phyloP scores from a whole-genome alignment of 2,113 vertebrate species.

The Gymnarchus niloticus region DNA sequence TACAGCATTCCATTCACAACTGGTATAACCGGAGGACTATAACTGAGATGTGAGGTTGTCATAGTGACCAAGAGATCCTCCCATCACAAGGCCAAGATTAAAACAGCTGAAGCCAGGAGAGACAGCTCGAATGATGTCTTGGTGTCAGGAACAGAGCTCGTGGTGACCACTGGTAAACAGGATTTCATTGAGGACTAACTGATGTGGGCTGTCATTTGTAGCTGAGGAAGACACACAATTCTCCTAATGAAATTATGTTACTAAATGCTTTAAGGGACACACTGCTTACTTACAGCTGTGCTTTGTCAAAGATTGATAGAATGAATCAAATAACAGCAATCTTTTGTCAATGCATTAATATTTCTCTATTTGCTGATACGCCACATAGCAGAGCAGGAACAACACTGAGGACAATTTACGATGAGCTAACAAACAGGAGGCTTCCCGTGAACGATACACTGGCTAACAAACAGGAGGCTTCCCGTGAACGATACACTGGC shows the following conservation, averaged over 20 bases:
- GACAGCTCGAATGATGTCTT: background rate
- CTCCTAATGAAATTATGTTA: background rate
- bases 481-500: background rate
- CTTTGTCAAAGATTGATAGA: too few species aligned
- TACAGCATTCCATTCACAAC: conserved; percentile 1
- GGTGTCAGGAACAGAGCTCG: background rate
- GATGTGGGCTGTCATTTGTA: background rate
- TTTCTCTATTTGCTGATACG: background rate
- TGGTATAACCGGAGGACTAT: background rate
- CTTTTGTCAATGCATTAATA: background rate
- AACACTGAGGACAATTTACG: background rate
- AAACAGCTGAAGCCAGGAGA: conserved; percentile 1
- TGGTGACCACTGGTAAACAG: background rate
- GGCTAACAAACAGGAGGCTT: background rate
- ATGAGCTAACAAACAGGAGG: background rate
- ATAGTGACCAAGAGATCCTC: background rate
- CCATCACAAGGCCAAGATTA: background rate
- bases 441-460: background rate
- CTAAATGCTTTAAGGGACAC: background rate
- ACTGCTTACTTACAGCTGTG: too few species aligned
- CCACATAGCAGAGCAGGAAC: background rate
- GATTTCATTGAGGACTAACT: background rate
- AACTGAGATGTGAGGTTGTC: conserved; percentile 1
- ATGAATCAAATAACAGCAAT: too few species aligned
- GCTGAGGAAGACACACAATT: background rate